A percentile compares a stretch with the other conserved stretches of the same genome.
These are phyloP conservation scores for Lissonota sp. DNA, from an alignment of 2,888 invertebrate genomes.

Conservation along the genomic window DNA sequence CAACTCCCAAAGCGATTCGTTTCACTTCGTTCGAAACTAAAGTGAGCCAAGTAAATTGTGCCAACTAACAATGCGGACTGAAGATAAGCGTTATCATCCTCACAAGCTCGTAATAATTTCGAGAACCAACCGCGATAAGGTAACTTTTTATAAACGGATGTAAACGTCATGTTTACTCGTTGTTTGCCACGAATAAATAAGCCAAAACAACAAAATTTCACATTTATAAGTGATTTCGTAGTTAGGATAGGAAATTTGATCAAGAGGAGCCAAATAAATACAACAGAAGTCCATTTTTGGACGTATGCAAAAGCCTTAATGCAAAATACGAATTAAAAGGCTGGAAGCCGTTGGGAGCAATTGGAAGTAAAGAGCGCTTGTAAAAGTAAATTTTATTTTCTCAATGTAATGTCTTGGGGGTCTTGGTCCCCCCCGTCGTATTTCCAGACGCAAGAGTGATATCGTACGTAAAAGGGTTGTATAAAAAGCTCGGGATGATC, in stretches of 20 bases:
- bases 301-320: no score
- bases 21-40: constrained; percentile 25
- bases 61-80: constrained; percentile 37
- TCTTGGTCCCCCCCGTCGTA: neutral
- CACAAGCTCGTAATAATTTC: constrained; percentile 30
- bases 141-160: constrained; percentile 8
- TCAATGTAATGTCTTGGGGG: neutral
- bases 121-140: constrained; percentile 35
- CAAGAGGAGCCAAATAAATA: no score
- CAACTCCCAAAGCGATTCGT: constrained; percentile 15
- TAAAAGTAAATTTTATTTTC: constrained; percentile 41
- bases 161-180: neutral
- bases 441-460: constrained; percentile 2
- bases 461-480: constrained; percentile 46
- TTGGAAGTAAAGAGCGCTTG: constrained; percentile 5
- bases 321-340: no score
- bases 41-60: constrained; percentile 54
- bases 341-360: no score
- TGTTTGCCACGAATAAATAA: neutral
- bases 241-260: no score
- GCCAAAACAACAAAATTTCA: neutral
- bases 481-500: constrained; percentile 20
- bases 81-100: constrained; percentile 55
- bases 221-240: neutral
- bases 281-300: no score